These are phyloP conservation scores for Iselma pallidipennis DNA, from an alignment of 2,888 invertebrate species.

Conservation along the genomic window DNA sequence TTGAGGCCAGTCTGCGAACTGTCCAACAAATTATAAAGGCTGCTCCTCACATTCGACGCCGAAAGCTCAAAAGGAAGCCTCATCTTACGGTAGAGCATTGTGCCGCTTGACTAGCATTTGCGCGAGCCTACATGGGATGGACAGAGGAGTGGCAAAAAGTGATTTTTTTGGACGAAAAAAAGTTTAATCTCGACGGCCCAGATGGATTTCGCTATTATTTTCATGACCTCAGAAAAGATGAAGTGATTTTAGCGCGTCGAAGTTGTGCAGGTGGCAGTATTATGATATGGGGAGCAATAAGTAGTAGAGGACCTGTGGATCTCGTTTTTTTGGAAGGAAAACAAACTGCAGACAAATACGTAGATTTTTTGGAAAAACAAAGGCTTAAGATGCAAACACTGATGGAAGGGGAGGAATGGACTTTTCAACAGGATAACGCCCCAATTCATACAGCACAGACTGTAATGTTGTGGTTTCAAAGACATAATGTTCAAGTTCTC, in stretches of 20 bases:
- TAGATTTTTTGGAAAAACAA: background rate
- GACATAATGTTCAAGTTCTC: too few species aligned
- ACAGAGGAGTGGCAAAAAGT: background rate
- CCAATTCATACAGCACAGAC: background rate
- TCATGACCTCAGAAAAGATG: background rate
- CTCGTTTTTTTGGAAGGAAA: background rate
- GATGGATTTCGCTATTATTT: background rate
- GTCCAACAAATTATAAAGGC: background rate
- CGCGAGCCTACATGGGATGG: background rate
- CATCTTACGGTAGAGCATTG: background rate
- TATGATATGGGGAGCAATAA: constrained; percentile 1
- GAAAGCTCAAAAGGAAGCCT: background rate
- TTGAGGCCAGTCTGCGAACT: background rate
- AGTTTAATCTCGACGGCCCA: background rate
- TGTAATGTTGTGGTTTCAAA: too few species aligned
- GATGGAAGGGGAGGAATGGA: background rate
- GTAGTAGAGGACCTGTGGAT: background rate
- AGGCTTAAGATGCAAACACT: background rate
- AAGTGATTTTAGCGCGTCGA: background rate
- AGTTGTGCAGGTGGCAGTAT: background rate
- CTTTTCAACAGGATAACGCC: background rate
- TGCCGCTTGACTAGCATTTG: background rate
- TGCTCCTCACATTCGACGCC: background rate
- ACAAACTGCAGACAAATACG: background rate
- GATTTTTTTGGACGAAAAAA: background rate